Evolutionary conservation across 2,888 invertebrate genomes (phyloP).

Genomic region (Drosophila eohydei): DNA sequence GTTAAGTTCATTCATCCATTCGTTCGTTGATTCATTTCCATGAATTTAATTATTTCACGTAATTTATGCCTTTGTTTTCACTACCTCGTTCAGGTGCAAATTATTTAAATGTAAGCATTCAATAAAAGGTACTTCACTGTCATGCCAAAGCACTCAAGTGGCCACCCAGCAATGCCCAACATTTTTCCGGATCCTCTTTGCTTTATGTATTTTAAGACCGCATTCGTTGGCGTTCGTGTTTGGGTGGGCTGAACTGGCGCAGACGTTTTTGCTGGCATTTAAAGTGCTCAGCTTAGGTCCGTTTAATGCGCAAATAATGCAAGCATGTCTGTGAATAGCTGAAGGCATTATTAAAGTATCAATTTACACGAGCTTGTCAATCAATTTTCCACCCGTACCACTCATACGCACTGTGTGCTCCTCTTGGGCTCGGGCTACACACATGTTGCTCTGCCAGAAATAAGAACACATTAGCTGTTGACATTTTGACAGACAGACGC

Average conservation of each 20-base stretch:
- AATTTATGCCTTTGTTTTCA: conserved; percentile 57
- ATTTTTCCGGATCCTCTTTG: background rate
- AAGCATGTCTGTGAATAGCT: conserved; percentile 38
- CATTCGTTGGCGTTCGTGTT: background rate
- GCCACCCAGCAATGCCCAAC: background rate
- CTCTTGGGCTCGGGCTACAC: conserved; percentile 41
- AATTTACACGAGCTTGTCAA: conserved; percentile 62
- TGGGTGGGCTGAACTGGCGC: conserved; percentile 33
- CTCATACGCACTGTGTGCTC: conserved; percentile 27
- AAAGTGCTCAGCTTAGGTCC: conserved; percentile 30
- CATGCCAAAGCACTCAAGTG: conserved; percentile 21
- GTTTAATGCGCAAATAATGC: conserved; percentile 32
- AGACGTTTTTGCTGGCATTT: conserved; percentile 5
- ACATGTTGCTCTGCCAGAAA: conserved; percentile 36
- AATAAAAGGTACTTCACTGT: conserved; percentile 35
- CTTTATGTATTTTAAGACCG: background rate
- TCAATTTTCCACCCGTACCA: conserved; percentile 52
- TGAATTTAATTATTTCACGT: conserved; percentile 74
- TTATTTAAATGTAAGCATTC: conserved; percentile 49
- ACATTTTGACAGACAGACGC: conserved; percentile 57
- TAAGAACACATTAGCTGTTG: conserved; percentile 62
- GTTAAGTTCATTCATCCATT: conserved; percentile 19
- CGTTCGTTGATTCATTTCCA: conserved; percentile 50
- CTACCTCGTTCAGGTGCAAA: conserved; percentile 50
- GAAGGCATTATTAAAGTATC: conserved; percentile 55